Base-by-base conservation (phyloP, 2,888 invertebrate genomes). In the Zhuqinia jingwanae region DNA sequence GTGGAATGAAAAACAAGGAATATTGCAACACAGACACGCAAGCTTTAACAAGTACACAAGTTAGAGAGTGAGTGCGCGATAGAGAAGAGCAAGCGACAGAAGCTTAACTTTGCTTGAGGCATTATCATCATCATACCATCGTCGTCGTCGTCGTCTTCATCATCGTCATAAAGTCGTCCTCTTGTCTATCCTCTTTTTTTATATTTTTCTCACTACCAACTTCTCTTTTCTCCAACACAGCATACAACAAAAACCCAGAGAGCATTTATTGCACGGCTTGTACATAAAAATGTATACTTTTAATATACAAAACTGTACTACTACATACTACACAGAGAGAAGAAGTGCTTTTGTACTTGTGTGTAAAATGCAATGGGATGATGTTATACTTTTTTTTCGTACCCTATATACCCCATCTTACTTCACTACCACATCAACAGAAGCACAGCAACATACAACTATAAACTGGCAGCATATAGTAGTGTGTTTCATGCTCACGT, bases 101-200 rank as follows among this genome's bases (percentile, higher is more conserved):
- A 85, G 85, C 85, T 85, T 85, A 85, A 85, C 79, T 85, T 85
- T 80, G 85, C 85, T 85, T 80, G 36, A 80, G 85, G 85, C 85
- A 85, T 75, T 79, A 79, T 85, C 77, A 84, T 83, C 83, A 50
- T 83, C 25, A 73, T 76, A 36, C 36, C 56, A 10, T 68, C 45
- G 20, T 22, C 25, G 78, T 68, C 45, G 80, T 81, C 70, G 81
- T 56, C 36, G 47, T 70, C 27, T 47, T 70, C 73, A 47, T 78
- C 65, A 70, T 76, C 75, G 75, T 76, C 75, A 76, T 76, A 76
- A 70, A 63, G 81, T 81, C 81, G 81, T 81, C 73, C 82, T 82
- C 75, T 56, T 77, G 83, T 83, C 83, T 83, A 83, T 83, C 36
- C 83, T 27, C 20, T 82, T 58, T 73, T 73, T 50, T 60, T 45